Percentiles rank a stretch among this genome's conserved stretches.
phyloP scores from a whole-genome alignment of 2,797 vertebrate species.

The Sebastes itinus region DNA sequence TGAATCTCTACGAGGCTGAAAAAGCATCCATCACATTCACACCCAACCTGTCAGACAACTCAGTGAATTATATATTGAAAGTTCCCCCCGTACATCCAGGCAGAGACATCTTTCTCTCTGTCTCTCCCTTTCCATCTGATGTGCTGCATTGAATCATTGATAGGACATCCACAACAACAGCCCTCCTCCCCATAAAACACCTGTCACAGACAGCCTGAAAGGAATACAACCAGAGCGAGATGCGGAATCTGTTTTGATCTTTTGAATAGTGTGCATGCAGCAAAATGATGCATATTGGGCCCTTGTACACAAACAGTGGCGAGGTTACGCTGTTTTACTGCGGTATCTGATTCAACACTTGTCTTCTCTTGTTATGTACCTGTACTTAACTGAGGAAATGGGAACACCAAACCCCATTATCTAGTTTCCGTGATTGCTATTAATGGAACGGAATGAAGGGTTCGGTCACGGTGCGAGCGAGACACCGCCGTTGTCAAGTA shows the following conservation, averaged over 20 bases:
- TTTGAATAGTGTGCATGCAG: slow-evolving; percentile 19
- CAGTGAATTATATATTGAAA: slow-evolving; percentile 82
- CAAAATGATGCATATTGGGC: slow-evolving; percentile 27
- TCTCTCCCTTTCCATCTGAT: slow-evolving; percentile 73
- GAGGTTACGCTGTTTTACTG: not conserved
- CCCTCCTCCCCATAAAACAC: slow-evolving; percentile 76
- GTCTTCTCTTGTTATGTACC: slow-evolving; percentile 16
- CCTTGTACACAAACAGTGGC: slow-evolving; percentile 4
- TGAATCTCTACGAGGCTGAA: slow-evolving; percentile 48
- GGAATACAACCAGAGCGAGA: slow-evolving; percentile 46
- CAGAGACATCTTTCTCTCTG: slow-evolving; percentile 72
- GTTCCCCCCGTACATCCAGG: slow-evolving; percentile 62
- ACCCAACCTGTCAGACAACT: slow-evolving; percentile 71
- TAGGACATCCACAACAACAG: slow-evolving; percentile 81
- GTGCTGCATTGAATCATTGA: slow-evolving; percentile 83
- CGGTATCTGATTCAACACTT: not conserved
- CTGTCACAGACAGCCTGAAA: slow-evolving; percentile 71
- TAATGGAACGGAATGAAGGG: slow-evolving; percentile 67
- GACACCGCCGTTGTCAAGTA: slow-evolving; percentile 60
- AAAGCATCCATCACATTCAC: slow-evolving; percentile 70
- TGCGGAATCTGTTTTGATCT: slow-evolving; percentile 50
- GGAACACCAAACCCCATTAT: slow-evolving; percentile 46
- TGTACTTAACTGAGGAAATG: slow-evolving; percentile 50
- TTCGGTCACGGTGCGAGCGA: slow-evolving; percentile 25
- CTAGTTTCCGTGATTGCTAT: slow-evolving; percentile 52